Evolutionary conservation across 2,797 vertebrate species (phyloP).

Genomic region (Tiaroga cobitis): DNA sequence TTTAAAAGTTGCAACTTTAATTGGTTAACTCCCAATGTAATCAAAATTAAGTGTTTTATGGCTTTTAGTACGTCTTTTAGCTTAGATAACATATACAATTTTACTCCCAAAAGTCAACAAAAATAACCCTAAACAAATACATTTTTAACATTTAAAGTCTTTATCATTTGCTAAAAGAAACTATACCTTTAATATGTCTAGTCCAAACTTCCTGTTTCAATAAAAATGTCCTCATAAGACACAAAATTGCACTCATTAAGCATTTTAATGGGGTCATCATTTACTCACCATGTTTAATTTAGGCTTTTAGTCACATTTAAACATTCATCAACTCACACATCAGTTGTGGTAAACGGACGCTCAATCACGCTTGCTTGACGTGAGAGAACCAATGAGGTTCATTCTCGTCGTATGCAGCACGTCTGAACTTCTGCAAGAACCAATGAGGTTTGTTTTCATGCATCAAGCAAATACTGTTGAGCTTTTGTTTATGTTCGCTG

Average conservation of each 20-base stretch:
- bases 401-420: too few relatives aligned
- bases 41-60: neutral
- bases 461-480: too few relatives aligned
- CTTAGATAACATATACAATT: neutral
- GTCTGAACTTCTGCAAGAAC: neutral
- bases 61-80: neutral
- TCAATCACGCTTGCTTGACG: too few relatives aligned
- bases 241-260: neutral
- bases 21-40: neutral
- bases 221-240: neutral
- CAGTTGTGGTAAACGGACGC: too few relatives aligned
- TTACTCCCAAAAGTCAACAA: neutral
- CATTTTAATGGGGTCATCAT: neutral
- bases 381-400: too few relatives aligned
- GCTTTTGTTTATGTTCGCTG: too few relatives aligned
- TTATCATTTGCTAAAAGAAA: neutral
- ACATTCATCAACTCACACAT: too few relatives aligned
- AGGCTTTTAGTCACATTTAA: too few relatives aligned
- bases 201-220: neutral
- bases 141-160: neutral
- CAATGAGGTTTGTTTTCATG: neutral
- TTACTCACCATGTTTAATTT: neutral
- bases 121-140: neutral
- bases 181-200: neutral
- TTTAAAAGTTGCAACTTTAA: slow-evolving; percentile 1